Evolutionary conservation across 2,113 vertebrate genomes (phyloP).

Genomic region (Platysternon megacephalum): DNA sequence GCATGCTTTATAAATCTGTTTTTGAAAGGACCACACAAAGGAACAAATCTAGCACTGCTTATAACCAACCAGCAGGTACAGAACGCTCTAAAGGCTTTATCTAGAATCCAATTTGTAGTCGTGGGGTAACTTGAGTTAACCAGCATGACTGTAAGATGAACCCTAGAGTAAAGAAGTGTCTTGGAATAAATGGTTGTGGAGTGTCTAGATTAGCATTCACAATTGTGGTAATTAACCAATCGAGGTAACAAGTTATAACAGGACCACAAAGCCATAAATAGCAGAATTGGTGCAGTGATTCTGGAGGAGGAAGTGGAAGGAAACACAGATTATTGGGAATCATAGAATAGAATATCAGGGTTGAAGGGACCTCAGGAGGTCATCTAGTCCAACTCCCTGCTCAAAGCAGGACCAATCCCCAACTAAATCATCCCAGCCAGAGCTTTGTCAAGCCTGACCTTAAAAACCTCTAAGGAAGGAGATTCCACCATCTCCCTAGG

Average conservation of each 20-base stretch:
- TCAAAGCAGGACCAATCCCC: too few species aligned
- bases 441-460: too few species aligned
- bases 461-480: too few species aligned
- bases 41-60: not conserved
- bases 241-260: not conserved
- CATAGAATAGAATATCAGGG: too few species aligned
- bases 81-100: not conserved
- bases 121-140: not conserved
- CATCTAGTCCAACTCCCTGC: too few species aligned
- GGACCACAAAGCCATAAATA: not conserved
- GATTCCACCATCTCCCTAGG: too few species aligned
- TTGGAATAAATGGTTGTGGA: not conserved
- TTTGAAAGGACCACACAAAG: not conserved
- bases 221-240: not conserved
- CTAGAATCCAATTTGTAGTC: not conserved
- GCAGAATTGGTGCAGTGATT: not conserved
- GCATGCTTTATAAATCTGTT: not conserved
- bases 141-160: not conserved
- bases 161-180: not conserved
- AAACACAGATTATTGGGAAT: not conserved
- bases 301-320: not conserved
- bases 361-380: too few species aligned
- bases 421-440: too few species aligned
- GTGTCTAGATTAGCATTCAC: not conserved
- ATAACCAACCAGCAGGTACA: not conserved